phyloP scores from a whole-genome alignment of 2,113 vertebrate genomes.

The Atlantisia rogersi region DNA sequence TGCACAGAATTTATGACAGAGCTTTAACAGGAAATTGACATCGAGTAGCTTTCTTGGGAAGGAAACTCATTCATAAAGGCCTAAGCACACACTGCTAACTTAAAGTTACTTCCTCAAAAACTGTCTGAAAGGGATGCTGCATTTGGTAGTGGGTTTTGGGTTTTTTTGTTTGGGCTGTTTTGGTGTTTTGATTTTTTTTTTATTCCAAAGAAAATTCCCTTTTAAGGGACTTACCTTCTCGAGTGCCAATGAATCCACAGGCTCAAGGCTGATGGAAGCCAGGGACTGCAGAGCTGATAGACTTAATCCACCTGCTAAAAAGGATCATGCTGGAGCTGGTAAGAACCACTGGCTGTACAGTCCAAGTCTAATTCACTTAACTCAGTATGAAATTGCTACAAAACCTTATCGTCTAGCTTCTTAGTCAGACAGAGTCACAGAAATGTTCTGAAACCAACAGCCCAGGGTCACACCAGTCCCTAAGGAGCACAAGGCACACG shows the following conservation, averaged over 20 bases:
- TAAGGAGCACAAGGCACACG: not conserved
- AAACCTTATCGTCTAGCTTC: not conserved
- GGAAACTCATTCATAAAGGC: not conserved
- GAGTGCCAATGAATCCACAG: conserved; percentile 53
- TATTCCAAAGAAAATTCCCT: conserved; percentile 61
- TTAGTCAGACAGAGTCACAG: not conserved
- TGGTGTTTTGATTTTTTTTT: not conserved
- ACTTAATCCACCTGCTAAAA: conserved; percentile 73
- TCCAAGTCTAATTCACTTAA: conserved; percentile 23
- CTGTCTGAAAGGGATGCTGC: not conserved
- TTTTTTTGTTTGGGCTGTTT: not conserved
- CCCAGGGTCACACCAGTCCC: not conserved
- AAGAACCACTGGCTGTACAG: conserved; percentile 49
- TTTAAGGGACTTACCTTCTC: conserved; percentile 70
- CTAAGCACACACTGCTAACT: not conserved
- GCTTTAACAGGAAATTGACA: not conserved
- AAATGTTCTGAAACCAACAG: not conserved
- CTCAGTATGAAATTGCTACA: not conserved
- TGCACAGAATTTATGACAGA: not conserved
- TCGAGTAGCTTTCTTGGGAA: not conserved
- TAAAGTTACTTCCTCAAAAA: not conserved
- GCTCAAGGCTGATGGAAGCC: conserved; percentile 57
- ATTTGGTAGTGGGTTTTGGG: not conserved
- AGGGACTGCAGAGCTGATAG: conserved; percentile 58
- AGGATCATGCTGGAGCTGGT: conserved; percentile 70